Evolutionary conservation across 2,888 invertebrate species (phyloP).

Genomic region (Stramonita haemastoma): DNA sequence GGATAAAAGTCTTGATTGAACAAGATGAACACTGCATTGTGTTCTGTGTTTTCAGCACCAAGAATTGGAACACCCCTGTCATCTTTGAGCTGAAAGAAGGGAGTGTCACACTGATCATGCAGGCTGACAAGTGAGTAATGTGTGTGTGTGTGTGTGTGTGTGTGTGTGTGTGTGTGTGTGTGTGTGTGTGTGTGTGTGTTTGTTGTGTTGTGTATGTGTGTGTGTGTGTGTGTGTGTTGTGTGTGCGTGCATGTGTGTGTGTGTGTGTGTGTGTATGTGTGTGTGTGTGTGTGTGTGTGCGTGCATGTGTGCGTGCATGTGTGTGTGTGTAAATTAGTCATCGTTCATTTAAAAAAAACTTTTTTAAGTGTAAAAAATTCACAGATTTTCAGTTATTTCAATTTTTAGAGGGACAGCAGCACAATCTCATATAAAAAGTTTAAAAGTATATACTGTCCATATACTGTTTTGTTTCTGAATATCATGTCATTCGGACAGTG

Average conservation of each 20-base stretch:
- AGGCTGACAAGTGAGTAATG: conserved; percentile 86
- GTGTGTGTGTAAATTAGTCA: not conserved
- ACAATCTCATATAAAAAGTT: no score
- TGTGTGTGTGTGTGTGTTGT: no score
- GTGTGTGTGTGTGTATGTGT: no score
- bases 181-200: conserved; percentile 7
- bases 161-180: not conserved
- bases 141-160: not conserved
- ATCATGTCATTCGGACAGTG: not conserved
- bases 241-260: no score
- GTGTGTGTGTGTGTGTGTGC: not conserved
- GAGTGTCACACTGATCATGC: conserved; percentile 87
- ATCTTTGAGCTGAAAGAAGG: conserved; percentile 95
- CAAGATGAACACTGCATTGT: not conserved
- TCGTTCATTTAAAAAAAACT: no score
- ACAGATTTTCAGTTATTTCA: no score
- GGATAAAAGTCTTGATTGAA: not conserved
- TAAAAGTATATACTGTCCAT: no score
- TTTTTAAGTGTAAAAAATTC: no score
- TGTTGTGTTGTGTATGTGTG: no score
- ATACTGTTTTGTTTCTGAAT: no score
- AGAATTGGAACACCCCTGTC: conserved; percentile 96
- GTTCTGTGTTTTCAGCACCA: conserved; percentile 81
- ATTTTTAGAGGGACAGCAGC: no score
- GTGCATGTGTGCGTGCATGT: not conserved